Evolutionary conservation across 2,888 invertebrate species (phyloP), one percentile per base, ranked within the genome.

Genomic region (Serripes groenlandicus): DNA sequence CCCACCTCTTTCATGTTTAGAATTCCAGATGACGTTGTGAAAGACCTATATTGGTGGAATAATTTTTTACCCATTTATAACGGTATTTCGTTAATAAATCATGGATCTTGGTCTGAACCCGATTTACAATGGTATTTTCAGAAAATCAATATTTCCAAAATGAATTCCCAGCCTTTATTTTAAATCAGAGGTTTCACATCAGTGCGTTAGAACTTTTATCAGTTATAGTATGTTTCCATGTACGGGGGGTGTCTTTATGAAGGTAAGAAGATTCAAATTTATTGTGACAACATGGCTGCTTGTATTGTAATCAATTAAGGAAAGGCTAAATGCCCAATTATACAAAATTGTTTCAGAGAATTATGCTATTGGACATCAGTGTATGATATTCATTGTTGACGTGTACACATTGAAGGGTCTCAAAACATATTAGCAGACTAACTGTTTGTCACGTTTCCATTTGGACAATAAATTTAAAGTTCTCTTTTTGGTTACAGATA

Each of bases 111-210:
- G n/a, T 11, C n/a, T 54, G 54, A 54, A 54, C n/a, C 23, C 11
- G 58, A 58, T 58, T 58, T 28, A 3, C 15, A 23, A 28, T 60
- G 7, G 11, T 60, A 15, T 28, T 26, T 60, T 60, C 58, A 28
- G 58, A 60, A 15, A 60, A 30, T 60, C 4, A 30, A 37, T 80
- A 26, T 69, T 75, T 78, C 35, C 78, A 78, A 56, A 23, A 34
- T 5, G 23, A 52, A 64, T 78, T 28, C 28, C 58, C 58, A 28
- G 21, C 3, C 28, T 60, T 60, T 28, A 60, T 60, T 26, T 60
- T 60, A 26, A 30, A 60, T 9, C 3, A 60, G 18, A 26, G 28
- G 5, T 60, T 60, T 15, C 58, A 60, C 26, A 60, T 60, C 3
- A 60, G 58, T 60, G 58, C 58, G n/a, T 4, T 26, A 3, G 23